Conservation (phyloP, 2,113 vertebrate genomes). For the Ptilonorhynchus violaceus region DNA sequence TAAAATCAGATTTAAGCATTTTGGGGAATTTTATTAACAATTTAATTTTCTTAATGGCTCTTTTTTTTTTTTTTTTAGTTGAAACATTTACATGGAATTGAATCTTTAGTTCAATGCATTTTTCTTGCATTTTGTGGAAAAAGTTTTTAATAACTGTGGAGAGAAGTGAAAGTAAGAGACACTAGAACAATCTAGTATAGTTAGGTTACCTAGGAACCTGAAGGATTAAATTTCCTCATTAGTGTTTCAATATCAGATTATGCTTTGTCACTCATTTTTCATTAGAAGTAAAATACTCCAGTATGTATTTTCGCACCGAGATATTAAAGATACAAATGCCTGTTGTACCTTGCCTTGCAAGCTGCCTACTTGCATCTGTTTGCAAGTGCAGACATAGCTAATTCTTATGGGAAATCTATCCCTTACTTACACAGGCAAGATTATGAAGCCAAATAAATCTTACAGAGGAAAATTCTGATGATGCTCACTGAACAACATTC, state of each 20-base stretch:
- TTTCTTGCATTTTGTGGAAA: background rate
- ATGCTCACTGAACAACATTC: background rate
- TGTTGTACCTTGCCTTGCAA: background rate
- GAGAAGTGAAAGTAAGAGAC: background rate
- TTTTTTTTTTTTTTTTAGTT: background rate
- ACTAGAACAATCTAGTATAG: background rate
- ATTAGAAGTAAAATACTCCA: background rate
- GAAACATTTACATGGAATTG: background rate
- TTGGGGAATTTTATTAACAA: background rate
- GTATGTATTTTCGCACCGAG: background rate
- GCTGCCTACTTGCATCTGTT: background rate
- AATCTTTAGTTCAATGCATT: background rate
- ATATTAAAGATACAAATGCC: background rate
- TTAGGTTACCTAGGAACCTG: background rate
- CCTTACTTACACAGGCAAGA: background rate
- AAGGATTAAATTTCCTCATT: background rate
- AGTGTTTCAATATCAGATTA: background rate
- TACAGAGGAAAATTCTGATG: background rate
- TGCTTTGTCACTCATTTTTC: background rate
- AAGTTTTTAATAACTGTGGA: accelerated
- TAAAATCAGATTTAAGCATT: background rate
- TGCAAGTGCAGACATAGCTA: background rate
- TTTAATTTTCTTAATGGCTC: background rate
- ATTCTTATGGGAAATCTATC: background rate
- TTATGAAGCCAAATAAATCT: background rate